Evolutionary conservation across 2,888 invertebrate genomes (phyloP).

Genomic region (Drosophila kuntzei): DNA sequence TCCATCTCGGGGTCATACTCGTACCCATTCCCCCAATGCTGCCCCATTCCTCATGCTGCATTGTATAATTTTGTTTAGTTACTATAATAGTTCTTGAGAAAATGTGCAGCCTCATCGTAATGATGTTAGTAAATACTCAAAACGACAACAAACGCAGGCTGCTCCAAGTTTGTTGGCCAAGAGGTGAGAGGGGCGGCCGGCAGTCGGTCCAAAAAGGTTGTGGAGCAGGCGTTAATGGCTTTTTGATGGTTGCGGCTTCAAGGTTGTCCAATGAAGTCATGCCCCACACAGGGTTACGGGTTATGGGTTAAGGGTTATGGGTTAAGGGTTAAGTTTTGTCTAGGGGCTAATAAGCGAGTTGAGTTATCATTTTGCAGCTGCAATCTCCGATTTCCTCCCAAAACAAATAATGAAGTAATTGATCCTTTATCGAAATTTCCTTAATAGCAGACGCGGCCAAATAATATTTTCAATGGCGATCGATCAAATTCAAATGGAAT

Average conservation of each 20-base stretch:
- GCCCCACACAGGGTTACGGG: constrained; percentile 12
- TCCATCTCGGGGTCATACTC: constrained; percentile 11
- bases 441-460: constrained; percentile 46
- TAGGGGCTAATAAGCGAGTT: constrained; percentile 7
- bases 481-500: constrained; percentile 65
- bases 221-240: constrained; percentile 66
- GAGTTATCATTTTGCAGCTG: constrained; percentile 36
- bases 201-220: constrained; percentile 49
- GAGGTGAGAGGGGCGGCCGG: neutral
- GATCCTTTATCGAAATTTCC: constrained; percentile 61
- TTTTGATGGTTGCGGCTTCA: constrained; percentile 58
- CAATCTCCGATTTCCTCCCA: constrained; percentile 38
- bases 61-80: constrained; percentile 76
- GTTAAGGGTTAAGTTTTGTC: neutral
- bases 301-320: constrained; percentile 28
- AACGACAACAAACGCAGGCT: constrained; percentile 26
- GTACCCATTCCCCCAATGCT: constrained; percentile 3
- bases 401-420: constrained; percentile 52
- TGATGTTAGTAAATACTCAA: constrained; percentile 72
- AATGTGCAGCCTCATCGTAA: constrained; percentile 77
- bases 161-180: no score
- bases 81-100: constrained; percentile 74
- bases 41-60: constrained; percentile 21
- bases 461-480: constrained; percentile 67
- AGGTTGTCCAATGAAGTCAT: constrained; percentile 52